Base-by-base conservation (phyloP, 1,140 invertebrate genomes). In the Formica selysi region DNA sequence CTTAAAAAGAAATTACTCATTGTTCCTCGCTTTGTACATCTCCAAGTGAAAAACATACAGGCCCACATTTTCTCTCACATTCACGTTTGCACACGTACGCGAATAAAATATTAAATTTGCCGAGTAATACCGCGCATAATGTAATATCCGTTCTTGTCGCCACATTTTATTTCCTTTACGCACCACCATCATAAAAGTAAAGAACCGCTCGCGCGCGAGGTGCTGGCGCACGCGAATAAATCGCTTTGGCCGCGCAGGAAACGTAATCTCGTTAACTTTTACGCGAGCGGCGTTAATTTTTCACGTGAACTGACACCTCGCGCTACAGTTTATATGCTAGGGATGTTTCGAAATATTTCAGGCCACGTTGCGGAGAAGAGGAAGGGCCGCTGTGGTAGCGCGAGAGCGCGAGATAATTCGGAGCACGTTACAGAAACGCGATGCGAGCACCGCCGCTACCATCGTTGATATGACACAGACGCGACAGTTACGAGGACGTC, bases 401-500 rank as follows among this genome's bases (percentile, higher is more conserved):
- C 6, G 71, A 41, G 61, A 48, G 38, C n/a, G 26, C 32, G 61
- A 26, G 44, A 10, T 38, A 80, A 79, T 79, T 79, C 64, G 29
- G 36, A 80, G 51, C 68, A 62, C 54, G 68, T 74, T 83, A 36
- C 22, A 59, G 79, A 71, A 73, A 16, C 41, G 36, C 74, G 74
- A 51, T 19, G 71, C 32, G 57, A 59, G 22, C 13, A 51, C n/a
- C 29, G 80, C 38, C 38, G 22, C 13, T 38, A 59, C 51, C 51
- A 19, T 22, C 65, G 78, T n/a, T 71, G 85, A 86, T 84, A 84
- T 36, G 79, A 86, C 85, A 74, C 85, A 86, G 85, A 79, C n/a
- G 62, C 48, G 85, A 86, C 85, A 86, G 79, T 86, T 86, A 86
- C 76, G 79, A 80, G 79, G 44, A 74, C 64, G 76, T 68, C 85